Evolutionary conservation across 2,797 vertebrate species (phyloP).

Genomic region (Psittacula derbiana): DNA sequence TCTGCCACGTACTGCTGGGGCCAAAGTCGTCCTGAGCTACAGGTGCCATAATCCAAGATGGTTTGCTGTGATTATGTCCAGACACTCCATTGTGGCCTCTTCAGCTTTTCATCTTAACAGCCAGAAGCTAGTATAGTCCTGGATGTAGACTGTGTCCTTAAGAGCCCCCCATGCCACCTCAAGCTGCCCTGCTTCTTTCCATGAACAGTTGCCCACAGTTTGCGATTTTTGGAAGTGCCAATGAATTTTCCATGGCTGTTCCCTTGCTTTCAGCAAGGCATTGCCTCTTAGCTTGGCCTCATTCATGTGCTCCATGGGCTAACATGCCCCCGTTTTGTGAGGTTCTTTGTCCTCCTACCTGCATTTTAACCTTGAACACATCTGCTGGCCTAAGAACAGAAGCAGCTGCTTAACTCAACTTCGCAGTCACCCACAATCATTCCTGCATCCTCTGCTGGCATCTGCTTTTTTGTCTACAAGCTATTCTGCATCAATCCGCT

Average conservation of each 20-base stretch:
- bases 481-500: neutral
- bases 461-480: neutral
- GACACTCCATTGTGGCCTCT: neutral
- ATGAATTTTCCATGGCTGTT: neutral
- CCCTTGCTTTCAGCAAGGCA: neutral
- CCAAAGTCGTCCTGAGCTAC: neutral
- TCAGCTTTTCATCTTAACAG: neutral
- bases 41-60: neutral
- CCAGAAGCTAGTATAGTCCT: neutral
- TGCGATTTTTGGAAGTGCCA: neutral
- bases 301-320: neutral
- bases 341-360: neutral
- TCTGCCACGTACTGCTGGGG: neutral
- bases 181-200: neutral
- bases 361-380: neutral
- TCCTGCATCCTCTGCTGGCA: neutral
- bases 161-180: neutral
- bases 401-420: neutral
- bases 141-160: neutral
- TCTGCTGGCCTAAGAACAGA: neutral
- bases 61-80: neutral
- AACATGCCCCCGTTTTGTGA: neutral
- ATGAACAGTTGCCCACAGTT: accelerated
- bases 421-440: neutral
- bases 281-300: neutral